A percentile compares a stretch with the other conserved stretches of the same genome.
Evolutionary conservation across 2,888 invertebrate genomes (phyloP).

Genomic region (Achlya flavicornis): DNA sequence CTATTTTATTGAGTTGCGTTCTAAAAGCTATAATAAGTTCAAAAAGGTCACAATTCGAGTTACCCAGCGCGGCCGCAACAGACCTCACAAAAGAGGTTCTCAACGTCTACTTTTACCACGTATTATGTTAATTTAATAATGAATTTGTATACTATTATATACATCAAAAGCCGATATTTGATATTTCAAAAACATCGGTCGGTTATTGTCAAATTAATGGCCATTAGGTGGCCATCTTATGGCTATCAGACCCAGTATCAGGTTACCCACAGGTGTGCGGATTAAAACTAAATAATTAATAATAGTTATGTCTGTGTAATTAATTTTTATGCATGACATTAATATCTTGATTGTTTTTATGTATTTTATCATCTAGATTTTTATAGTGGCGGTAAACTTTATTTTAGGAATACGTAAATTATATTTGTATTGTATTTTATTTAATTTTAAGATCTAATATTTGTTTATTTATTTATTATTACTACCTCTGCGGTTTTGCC

Average conservation of each 20-base stretch:
- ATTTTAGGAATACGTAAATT: background rate
- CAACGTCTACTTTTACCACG: conserved; percentile 6
- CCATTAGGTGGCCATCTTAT: conserved; percentile 21
- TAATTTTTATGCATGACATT: conserved; percentile 36
- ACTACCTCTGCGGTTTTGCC: too few relatives aligned
- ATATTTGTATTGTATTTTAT: background rate
- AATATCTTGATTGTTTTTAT: conserved; percentile 17
- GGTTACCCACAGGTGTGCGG: conserved; percentile 59
- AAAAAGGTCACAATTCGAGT: conserved; percentile 4
- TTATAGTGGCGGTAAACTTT: background rate
- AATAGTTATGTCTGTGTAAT: conserved; percentile 30
- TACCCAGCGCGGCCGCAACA: background rate
- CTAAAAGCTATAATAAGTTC: background rate
- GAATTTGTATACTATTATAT: background rate
- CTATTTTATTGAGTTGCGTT: background rate
- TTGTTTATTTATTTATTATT: too few relatives aligned
- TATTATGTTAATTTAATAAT: background rate
- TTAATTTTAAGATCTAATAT: background rate
- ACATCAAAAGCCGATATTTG: conserved; percentile 25
- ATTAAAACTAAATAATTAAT: conserved; percentile 41
- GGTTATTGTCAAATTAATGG: conserved; percentile 37
- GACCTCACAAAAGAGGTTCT: background rate
- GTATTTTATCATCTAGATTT: background rate
- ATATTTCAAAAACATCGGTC: conserved; percentile 28
- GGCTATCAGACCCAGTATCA: conserved; percentile 35